Evolutionary conservation across 2,113 vertebrate genomes (phyloP), one percentile per base, ranked within the genome.

Genomic region (Eclectus roratus): DNA sequence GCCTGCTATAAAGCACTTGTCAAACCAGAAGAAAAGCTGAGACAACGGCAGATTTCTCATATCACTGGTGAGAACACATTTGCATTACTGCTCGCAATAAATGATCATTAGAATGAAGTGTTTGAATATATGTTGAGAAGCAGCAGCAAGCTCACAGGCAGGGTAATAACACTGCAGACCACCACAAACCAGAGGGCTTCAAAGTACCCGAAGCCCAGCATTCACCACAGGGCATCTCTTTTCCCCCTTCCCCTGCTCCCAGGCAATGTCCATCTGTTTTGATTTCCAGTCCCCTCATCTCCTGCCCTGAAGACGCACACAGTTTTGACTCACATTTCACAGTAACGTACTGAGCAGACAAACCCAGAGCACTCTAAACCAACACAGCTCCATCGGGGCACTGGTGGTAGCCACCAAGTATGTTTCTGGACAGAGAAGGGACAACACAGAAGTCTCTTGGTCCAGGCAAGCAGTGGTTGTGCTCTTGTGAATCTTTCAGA

Each of bases 11-110:
- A 56, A 94, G 87, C 84, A 63, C 79, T 71, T 85, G 83, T 95
- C 85, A 86, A 83, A 53, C 53, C 73, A 90, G 64, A 79, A 92
- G 80, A 50, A 70, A 70, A 93, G 73, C 80, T 56, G 89, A 91
- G 76, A 71, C 25, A 77, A 81, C 27, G 11, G 91, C 93, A 96
- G 87, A 86, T 80, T 80, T 92, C 80, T 77, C 31, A 0, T 65
- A 70, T 92, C 25, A 3, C 74, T 76, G 71, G 61, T 77, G 68
- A 88, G 93, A 87, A 91, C 71, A 77, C 68, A 88, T 88, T 78
- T 52, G 69, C 77, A 64, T 90, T 91, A 60, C 70, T 35, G 39
- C 74, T 84, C 4, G 3, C 82, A n/a, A 10, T 44, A 80, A 92
- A 84, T 25, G 65, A 68, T 85, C 52, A 49, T 73, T 80, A 85